Evolutionary conservation across 2,113 vertebrate species (phyloP), one percentile per base, ranked within the genome.

Genomic region (Tichodroma muraria): DNA sequence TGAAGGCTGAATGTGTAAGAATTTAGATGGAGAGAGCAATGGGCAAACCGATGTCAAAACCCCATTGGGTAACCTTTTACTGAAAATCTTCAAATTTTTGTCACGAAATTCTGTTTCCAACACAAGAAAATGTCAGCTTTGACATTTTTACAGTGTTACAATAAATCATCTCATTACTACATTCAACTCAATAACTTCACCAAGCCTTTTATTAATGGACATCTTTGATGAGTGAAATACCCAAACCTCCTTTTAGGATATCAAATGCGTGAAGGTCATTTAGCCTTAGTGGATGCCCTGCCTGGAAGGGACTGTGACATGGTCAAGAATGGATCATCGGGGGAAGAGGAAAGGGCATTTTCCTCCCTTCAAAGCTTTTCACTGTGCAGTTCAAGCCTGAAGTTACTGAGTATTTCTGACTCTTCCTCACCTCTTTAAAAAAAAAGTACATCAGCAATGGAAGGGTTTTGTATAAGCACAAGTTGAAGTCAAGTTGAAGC

Each of bases 151-250:
- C 47, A 24, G 66, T 40, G 9, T 66, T 56, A 37, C 37, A 75
- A 42, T 75, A 66, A 21, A 75, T 91, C 57, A 65, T 47, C 88
- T 94, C 54, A 24, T 95, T 71, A 77, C 53, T 23, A 22, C 50
- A 50, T 90, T 78, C 88, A 91, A 49, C 80, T 91, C 73, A 90
- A 50, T 71, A 64, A 54, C 81, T 85, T 15, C 38, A 79, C 49
- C 25, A 23, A 66, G 42, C 45, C 31, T 56, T 70, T 37, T 65
- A 28, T 56, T 70, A 63, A 18, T 23, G 31, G 18, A 19, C 15
- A 10, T 59, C 31, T 71, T 47, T 18, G 25, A 28, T 64, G 21
- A 70, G 22, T 45, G 64, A 71, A 88, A 64, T 15, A 50, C 9
- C 10, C 64, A 64, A 31, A 63, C 2, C 11, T 76, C 57, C n/a